phyloP scores from a whole-genome alignment of 2,797 vertebrate genomes.

The Bovichtus variegatus region DNA sequence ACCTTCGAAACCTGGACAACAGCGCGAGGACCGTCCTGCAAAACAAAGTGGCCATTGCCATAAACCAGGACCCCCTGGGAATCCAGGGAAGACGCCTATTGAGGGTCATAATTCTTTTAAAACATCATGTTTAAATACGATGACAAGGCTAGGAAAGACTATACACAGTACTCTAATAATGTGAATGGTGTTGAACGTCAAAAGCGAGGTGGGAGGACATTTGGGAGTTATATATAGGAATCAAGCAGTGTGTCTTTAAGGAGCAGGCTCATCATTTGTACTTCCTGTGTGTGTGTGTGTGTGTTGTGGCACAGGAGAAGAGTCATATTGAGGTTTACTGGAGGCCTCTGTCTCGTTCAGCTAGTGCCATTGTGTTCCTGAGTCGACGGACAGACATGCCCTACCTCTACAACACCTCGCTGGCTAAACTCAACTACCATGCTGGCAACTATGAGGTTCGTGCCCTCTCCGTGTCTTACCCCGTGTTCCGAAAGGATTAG shows the following conservation, averaged over 20 bases:
- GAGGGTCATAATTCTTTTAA: conserved; percentile 76
- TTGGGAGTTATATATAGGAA: neutral
- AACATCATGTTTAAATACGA: neutral
- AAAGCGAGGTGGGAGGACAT: neutral
- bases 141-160: neutral
- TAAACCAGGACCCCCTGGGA: conserved; percentile 91
- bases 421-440: conserved; percentile 80
- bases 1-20: conserved; percentile 86
- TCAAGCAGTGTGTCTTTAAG: neutral
- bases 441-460: conserved; percentile 68
- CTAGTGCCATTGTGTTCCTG: conserved; percentile 87
- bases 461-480: neutral
- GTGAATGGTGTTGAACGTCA: neutral
- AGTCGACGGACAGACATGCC: conserved; percentile 88
- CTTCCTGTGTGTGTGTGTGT: neutral
- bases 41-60: conserved; percentile 88
- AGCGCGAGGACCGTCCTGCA: conserved; percentile 85
- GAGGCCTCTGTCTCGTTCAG: conserved; percentile 78
- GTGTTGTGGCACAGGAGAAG: conserved; percentile 78
- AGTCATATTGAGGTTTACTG: conserved; percentile 85
- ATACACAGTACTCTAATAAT: neutral
- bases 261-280: neutral
- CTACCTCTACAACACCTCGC: conserved; percentile 80
- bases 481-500: neutral
- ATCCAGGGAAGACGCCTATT: conserved; percentile 89